These are phyloP conservation scores for Belgica antarctica DNA, from an alignment of 2,888 invertebrate genomes.

Conservation along the genomic window DNA sequence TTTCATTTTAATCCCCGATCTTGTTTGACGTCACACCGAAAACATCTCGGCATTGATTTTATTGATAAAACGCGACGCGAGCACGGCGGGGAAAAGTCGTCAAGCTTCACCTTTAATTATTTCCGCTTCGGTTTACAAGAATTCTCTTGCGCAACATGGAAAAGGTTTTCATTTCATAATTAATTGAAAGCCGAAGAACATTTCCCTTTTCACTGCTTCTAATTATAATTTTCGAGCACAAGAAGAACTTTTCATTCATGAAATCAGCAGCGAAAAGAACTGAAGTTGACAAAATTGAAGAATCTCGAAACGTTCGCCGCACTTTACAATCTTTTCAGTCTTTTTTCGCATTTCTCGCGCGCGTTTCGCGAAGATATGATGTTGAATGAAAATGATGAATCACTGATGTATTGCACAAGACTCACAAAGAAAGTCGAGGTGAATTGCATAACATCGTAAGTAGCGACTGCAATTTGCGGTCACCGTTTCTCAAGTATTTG, in stretches of 20 bases:
- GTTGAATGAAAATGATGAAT: slow-evolving; percentile 23
- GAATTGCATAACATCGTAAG: background rate
- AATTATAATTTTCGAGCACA: slow-evolving; percentile 8
- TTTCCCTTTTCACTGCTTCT: background rate
- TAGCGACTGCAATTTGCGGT: background rate
- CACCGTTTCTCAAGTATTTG: background rate
- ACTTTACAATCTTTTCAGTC: background rate
- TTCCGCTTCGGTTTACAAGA: slow-evolving; percentile 2
- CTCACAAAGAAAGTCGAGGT: too few species aligned
- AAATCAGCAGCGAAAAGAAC: too few species aligned
- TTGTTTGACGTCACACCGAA: slow-evolving; percentile 7
- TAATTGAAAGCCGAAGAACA: background rate
- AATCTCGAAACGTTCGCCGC: background rate
- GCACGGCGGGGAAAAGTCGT: too few species aligned
- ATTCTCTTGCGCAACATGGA: background rate
- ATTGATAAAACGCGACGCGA: too few species aligned
- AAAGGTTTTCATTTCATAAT: background rate
- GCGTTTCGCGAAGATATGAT: background rate
- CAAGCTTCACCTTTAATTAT: too few species aligned
- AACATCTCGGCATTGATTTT: too few species aligned
- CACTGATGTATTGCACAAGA: slow-evolving; percentile 12
- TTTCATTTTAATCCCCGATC: slow-evolving; percentile 4
- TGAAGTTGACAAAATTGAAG: background rate
- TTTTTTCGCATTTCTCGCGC: slow-evolving; percentile 14
- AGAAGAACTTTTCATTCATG: slow-evolving; percentile 15